Conservation (phyloP, 2,797 vertebrate genomes). For the Diplodus sargus region DNA sequence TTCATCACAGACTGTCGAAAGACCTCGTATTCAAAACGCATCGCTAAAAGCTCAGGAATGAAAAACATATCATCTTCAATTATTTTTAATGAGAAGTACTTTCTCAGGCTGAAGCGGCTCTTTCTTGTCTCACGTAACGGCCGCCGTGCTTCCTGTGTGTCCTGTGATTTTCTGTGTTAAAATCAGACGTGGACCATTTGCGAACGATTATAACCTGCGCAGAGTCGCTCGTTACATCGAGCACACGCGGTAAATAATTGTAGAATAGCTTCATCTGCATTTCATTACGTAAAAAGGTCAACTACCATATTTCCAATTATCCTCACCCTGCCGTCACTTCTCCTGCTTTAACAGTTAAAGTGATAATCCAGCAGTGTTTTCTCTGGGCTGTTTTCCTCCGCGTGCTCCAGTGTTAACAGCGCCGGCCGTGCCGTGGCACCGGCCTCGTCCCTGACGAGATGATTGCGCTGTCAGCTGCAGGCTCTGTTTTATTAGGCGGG, state of each 20-base stretch:
- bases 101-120: too few species aligned
- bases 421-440: slow-evolving; percentile 47
- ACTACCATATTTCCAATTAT: neutral
- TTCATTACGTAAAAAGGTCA: slow-evolving; percentile 62
- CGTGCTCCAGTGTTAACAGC: slow-evolving; percentile 29
- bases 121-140: neutral
- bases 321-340: slow-evolving; percentile 2
- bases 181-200: neutral
- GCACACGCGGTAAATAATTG: neutral
- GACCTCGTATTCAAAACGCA: neutral
- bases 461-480: slow-evolving; percentile 60
- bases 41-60: neutral
- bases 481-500: slow-evolving; percentile 38
- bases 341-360: slow-evolving; percentile 19
- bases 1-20: neutral
- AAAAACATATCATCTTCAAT: neutral
- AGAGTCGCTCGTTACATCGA: neutral
- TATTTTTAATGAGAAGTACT: neutral
- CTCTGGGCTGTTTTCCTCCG: slow-evolving; percentile 18
- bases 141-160: too few species aligned
- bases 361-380: slow-evolving; percentile 23
- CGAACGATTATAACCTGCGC: neutral
- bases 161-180: neutral
- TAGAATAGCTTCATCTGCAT: slow-evolving; percentile 45
- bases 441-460: slow-evolving; percentile 52